phyloP scores from a whole-genome alignment of 30 jellyfish, hydroid and myxozoan species.

The Haliclystus octoradiatus region DNA sequence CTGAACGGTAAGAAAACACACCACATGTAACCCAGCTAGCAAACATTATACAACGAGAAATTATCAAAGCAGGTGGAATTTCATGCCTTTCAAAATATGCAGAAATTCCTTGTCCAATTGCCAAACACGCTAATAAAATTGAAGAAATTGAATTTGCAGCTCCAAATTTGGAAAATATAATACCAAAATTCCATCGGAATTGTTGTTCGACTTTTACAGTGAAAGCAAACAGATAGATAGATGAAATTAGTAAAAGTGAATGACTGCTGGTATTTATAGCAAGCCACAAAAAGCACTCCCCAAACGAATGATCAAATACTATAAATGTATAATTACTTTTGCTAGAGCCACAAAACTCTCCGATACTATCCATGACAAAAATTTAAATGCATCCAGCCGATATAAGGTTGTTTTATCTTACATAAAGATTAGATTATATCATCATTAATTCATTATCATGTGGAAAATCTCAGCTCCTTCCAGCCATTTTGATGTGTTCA shows the following conservation, averaged over 20 bases:
- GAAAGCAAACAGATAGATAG: conserved; percentile 8
- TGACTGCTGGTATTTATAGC: conserved; percentile 49
- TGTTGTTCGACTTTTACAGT: not conserved
- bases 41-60: conserved; percentile 39
- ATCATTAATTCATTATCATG: no score
- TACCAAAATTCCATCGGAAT: not conserved
- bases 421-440: no score
- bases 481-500: no score
- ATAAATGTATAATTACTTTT: not conserved
- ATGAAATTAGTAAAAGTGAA: conserved; percentile 21
- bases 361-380: not conserved
- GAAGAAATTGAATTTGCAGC: conserved; percentile 5
- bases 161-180: conserved; percentile 10
- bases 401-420: no score
- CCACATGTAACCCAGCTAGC: conserved; percentile 67
- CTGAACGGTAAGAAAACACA: conserved; percentile 17
- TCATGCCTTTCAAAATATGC: conserved; percentile 23
- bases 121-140: conserved; percentile 16
- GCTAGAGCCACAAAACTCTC: not conserved
- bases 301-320: conserved; percentile 12
- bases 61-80: conserved; percentile 77
- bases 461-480: no score
- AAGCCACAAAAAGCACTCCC: conserved; percentile 74
- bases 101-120: conserved; percentile 20
- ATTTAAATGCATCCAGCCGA: no score